phyloP scores from a whole-genome alignment of 2,797 vertebrate species.

The Pitangus sulphuratus region DNA sequence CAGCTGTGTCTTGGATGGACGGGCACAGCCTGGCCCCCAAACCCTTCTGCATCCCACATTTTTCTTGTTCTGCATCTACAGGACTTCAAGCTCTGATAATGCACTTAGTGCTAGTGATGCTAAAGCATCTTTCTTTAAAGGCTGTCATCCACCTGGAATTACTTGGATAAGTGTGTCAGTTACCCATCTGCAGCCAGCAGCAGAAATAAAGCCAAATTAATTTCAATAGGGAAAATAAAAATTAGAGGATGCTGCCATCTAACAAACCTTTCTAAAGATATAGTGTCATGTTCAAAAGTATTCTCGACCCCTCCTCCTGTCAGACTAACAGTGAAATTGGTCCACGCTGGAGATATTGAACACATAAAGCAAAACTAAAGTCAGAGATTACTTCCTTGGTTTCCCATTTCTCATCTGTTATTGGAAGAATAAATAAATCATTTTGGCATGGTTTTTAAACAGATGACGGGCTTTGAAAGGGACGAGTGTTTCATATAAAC shows the following conservation, averaged over 20 bases:
- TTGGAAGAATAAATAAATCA: not conserved
- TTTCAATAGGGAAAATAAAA: not conserved
- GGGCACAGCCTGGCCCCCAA: not conserved
- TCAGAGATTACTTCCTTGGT: not conserved
- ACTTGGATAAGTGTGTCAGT: not conserved
- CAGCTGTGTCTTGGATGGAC: accelerated
- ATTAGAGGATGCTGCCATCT: not conserved
- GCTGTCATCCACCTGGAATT: conserved; percentile 10
- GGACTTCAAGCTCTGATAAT: not conserved
- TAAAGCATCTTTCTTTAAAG: not conserved
- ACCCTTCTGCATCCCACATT: not conserved
- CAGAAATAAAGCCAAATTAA: not conserved
- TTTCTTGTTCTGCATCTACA: not conserved
- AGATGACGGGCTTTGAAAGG: conserved; percentile 8
- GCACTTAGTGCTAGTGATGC: not conserved
- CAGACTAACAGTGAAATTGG: not conserved
- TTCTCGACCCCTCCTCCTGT: not conserved
- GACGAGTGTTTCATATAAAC: conserved; percentile 38
- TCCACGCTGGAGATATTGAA: not conserved
- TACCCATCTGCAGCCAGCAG: not conserved
- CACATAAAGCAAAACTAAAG: conserved; percentile 18
- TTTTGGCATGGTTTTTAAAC: conserved; percentile 19
- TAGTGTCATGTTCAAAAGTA: not conserved
- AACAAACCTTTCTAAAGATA: not conserved
- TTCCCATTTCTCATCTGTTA: not conserved